Percentiles rank a stretch among this genome's conserved stretches.
Conservation (phyloP, 2,797 vertebrate species). For the Spinibarbus caldwelli region DNA sequence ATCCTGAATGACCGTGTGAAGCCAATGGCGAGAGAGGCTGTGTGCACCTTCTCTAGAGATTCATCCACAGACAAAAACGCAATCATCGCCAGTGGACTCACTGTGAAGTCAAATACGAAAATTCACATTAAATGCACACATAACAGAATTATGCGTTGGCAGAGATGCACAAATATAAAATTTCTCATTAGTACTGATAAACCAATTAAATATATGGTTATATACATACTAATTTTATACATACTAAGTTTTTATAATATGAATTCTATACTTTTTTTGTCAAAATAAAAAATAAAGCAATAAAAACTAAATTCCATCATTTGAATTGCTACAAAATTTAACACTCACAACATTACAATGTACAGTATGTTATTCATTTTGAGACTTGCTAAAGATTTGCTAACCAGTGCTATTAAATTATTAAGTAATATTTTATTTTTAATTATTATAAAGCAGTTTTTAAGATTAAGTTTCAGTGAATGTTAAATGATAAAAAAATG, state of each 20-base stretch:
- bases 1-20: conserved; percentile 94
- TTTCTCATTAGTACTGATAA: neutral
- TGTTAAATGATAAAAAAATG: neutral
- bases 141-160: conserved; percentile 2
- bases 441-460: neutral
- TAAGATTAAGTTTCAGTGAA: neutral
- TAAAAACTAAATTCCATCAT: neutral
- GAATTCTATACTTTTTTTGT: neutral
- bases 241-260: neutral
- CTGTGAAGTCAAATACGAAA: conserved; percentile 74
- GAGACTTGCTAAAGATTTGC: neutral
- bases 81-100: conserved; percentile 94
- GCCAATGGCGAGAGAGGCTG: conserved; percentile 87
- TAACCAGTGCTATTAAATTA: neutral
- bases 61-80: conserved; percentile 91
- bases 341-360: neutral
- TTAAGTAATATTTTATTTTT: neutral
- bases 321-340: neutral
- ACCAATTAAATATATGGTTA: neutral
- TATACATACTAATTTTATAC: neutral
- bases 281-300: too few species aligned
- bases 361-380: neutral
- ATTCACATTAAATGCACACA: conserved; percentile 25
- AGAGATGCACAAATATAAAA: neutral
- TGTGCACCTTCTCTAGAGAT: conserved; percentile 85